Base-by-base conservation (phyloP, 2,113 vertebrate genomes). In the Poeciliopsis prolifica region DNA sequence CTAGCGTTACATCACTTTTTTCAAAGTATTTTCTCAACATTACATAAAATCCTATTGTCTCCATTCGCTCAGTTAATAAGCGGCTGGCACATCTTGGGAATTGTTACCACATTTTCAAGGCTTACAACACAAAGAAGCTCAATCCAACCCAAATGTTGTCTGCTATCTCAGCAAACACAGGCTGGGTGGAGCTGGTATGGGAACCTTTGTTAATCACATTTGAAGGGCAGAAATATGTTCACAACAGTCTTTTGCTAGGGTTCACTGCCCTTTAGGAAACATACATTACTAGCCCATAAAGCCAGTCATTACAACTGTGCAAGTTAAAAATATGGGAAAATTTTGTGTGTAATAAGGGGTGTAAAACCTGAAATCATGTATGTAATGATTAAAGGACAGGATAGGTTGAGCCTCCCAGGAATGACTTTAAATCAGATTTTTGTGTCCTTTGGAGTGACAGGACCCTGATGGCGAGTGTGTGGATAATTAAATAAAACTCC, bases 51-150 rank as follows among this genome's bases (percentile, higher is more conserved):
- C 83, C 69, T 72, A 68, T 33, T 65, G 62, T 65, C 74, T 28
- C 58, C 78, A 67, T 63, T 40, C 40, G 60, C 60, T 72, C 48
- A 68, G 68, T 65, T 65, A 68, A 61, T 80, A 67, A 82, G 78
- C 24, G 44, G 44, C 70, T 68, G 69, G 61, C 73, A 75, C 65
- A n/a, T 35, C 63, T 61, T 85, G 80, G 78, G 84, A 85, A 71
- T 84, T 79, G 80, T 79, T 65, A 69, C 79, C 73, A 62, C 79
- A 73, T 84, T 82, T 68, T 83, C 26, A 3, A 42, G 70, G 69
- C 65, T 86, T 77, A 78, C 65, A 75, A 72, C 80, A 84, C 79
- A 87, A 76, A 74, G 24, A 82, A 82, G 8, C 79, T 87, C 81
- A 86, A 79, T 70, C 14, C 78, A 65, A 65, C 72, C 60, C n/a